phyloP scores from a whole-genome alignment of 1,140 invertebrate genomes.

The Zophobas atratus region DNA sequence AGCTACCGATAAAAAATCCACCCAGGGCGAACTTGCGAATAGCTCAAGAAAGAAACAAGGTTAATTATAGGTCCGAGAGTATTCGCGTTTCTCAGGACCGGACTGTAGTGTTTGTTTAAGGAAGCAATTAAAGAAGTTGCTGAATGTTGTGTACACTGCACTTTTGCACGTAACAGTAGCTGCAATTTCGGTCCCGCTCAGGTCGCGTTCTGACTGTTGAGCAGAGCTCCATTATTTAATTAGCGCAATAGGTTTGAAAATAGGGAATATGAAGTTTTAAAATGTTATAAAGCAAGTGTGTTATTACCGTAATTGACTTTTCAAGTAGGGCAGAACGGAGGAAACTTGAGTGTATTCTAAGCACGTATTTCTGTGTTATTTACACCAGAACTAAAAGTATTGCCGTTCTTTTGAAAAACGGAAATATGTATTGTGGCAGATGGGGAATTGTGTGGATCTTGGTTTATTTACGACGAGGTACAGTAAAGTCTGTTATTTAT shows the following conservation, averaged over 20 bases:
- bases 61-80: slow-evolving; percentile 55
- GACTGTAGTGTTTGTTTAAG: slow-evolving; percentile 56
- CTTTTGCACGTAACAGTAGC: slow-evolving; percentile 18
- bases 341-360: slow-evolving; percentile 26
- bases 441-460: slow-evolving; percentile 25
- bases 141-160: slow-evolving; percentile 51
- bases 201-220: slow-evolving; percentile 52
- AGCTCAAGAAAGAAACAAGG: slow-evolving; percentile 48
- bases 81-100: slow-evolving; percentile 53
- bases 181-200: slow-evolving; percentile 30
- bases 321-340: background rate
- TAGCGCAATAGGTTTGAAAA: slow-evolving; percentile 29
- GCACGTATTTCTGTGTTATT: slow-evolving; percentile 54
- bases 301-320: slow-evolving; percentile 27
- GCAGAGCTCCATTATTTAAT: slow-evolving; percentile 5
- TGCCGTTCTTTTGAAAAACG: slow-evolving; percentile 52
- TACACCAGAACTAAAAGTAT: slow-evolving; percentile 52
- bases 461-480: slow-evolving; percentile 44
- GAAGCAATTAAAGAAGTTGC: slow-evolving; percentile 57
- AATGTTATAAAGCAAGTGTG: slow-evolving; percentile 24
- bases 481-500: slow-evolving; percentile 6
- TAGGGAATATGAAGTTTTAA: slow-evolving; percentile 1
- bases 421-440: slow-evolving; percentile 53
- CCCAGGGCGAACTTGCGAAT: background rate
- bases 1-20: background rate